phyloP scores from a whole-genome alignment of 2,888 invertebrate species.

The Mechanitis mazaeus region DNA sequence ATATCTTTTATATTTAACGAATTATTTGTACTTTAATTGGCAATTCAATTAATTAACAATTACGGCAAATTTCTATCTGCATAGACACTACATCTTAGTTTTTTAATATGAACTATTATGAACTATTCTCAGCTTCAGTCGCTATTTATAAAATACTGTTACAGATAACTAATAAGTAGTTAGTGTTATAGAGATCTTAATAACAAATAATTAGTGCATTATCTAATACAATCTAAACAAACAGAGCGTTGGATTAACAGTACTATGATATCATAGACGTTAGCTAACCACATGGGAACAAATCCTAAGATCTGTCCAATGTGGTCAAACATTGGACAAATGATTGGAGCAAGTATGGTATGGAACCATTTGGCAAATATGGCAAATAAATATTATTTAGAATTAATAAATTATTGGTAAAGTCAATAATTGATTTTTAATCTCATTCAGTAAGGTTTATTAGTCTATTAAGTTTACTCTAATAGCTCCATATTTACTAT shows the following conservation, averaged over 20 bases:
- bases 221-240: constrained; percentile 1
- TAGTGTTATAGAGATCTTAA: not conserved
- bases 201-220: not conserved
- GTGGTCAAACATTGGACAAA: not conserved
- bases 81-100: too few species aligned
- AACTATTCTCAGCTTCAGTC: too few species aligned
- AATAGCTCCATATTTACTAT: too few species aligned
- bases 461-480: too few species aligned
- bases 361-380: not conserved
- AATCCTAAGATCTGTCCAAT: not conserved
- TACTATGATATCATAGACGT: not conserved
- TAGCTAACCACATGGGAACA: too few species aligned
- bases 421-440: too few species aligned
- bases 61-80: too few species aligned
- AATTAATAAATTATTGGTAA: too few species aligned
- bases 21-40: not conserved
- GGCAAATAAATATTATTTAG: too few species aligned
- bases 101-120: too few species aligned
- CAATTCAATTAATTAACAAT: too few species aligned
- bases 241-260: constrained; percentile 3
- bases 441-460: too few species aligned
- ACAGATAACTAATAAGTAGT: not conserved
- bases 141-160: constrained; percentile 1
- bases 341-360: not conserved
- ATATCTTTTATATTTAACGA: not conserved